Evolutionary conservation across 2,888 invertebrate genomes (phyloP).

Genomic region (Agriotes lineatus): DNA sequence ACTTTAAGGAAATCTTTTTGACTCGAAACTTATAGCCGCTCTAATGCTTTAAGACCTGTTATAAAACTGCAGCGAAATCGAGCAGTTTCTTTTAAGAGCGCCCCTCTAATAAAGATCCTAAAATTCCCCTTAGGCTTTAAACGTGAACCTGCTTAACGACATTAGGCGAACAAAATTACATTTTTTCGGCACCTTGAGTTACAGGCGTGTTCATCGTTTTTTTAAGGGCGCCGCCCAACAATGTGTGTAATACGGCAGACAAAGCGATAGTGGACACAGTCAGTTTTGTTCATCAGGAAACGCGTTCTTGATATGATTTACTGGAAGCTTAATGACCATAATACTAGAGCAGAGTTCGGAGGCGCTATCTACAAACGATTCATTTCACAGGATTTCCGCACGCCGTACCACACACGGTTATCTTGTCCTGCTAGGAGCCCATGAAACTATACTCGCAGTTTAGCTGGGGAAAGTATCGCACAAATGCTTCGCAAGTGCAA

Average conservation of each 20-base stretch:
- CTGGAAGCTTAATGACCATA: constrained; percentile 37
- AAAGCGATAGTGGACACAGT: constrained; percentile 22
- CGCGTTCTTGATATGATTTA: constrained; percentile 35
- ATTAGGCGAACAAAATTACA: not conserved
- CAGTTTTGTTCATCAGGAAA: constrained; percentile 35
- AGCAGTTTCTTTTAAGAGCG: constrained; percentile 13
- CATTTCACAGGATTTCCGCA: constrained; percentile 35
- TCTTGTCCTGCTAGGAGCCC: constrained; percentile 25
- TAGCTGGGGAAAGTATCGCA: not conserved
- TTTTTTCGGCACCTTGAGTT: not conserved
- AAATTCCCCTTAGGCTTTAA: not conserved
- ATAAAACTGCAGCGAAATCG: constrained; percentile 23
- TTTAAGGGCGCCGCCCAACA: not conserved
- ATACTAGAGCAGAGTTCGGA: constrained; percentile 29
- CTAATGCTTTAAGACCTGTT: constrained; percentile 12
- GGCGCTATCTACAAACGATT: constrained; percentile 36
- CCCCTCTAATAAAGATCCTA: constrained; percentile 8
- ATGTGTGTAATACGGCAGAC: constrained; percentile 19
- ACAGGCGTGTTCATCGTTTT: not conserved
- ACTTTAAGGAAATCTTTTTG: constrained; percentile 17
- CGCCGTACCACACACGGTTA: constrained; percentile 29
- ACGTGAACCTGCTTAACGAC: not conserved
- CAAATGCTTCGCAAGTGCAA: constrained; percentile 1
- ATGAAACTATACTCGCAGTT: constrained; percentile 23
- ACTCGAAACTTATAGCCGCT: constrained; percentile 7